Percentiles rank a stretch among this genome's conserved stretches.
Conservation (phyloP, 2,888 invertebrate genomes). For the Drymonia ruficornis region DNA sequence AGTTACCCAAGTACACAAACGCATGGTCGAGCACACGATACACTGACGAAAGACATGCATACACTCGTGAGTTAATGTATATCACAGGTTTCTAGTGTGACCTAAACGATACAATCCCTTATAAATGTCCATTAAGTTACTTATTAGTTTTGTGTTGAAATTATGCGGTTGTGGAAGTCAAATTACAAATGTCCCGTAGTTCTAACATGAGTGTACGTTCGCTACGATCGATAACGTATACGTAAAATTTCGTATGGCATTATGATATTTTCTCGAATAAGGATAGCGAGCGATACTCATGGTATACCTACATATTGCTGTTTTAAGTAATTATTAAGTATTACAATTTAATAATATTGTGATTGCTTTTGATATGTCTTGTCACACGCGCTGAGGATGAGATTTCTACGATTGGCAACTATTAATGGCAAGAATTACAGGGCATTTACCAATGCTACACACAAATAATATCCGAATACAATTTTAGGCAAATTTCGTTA, state of each 20-base stretch:
- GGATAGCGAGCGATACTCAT: too few species aligned
- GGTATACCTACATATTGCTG: constrained; percentile 4
- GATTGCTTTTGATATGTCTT: constrained; percentile 78
- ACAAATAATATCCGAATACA: constrained; percentile 74
- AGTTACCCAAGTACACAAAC: constrained; percentile 28
- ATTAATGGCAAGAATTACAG: constrained; percentile 69
- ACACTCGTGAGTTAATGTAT: constrained; percentile 72
- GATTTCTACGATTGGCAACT: constrained; percentile 31
- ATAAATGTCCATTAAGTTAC: constrained; percentile 52
- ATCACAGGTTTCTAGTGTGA: constrained; percentile 82
- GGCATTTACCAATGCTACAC: constrained; percentile 68
- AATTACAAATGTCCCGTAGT: constrained; percentile 34
- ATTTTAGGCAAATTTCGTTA: constrained; percentile 75
- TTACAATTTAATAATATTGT: constrained; percentile 51
- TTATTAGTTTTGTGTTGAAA: constrained; percentile 55
- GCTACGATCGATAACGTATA: too few species aligned
- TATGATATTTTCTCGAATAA: too few species aligned
- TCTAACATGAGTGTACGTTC: too few species aligned
- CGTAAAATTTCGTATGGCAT: too few species aligned
- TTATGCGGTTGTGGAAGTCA: constrained; percentile 32
- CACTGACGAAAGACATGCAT: constrained; percentile 69
- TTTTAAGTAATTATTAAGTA: background rate
- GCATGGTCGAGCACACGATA: constrained; percentile 62
- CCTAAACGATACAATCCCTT: constrained; percentile 72
- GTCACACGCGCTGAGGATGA: constrained; percentile 55